Evolutionary conservation across 2,113 vertebrate genomes (phyloP).

Genomic region (Gyps fulvus): DNA sequence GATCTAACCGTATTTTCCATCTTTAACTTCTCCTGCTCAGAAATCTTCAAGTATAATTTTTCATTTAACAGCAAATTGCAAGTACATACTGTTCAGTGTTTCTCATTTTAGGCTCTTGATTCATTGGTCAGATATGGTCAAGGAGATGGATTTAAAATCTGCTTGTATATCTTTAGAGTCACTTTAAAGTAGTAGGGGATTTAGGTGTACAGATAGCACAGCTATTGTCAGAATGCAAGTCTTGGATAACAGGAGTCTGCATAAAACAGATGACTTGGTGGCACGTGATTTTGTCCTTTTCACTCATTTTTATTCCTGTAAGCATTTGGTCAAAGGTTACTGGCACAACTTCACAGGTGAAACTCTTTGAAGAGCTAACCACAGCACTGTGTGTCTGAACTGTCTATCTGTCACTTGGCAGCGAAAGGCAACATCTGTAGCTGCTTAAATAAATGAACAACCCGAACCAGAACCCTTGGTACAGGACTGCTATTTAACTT

Average conservation of each 20-base stretch:
- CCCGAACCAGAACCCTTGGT: background rate
- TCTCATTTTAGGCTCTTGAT: background rate
- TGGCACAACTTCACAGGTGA: constrained; percentile 30
- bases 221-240: background rate
- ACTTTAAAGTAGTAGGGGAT: background rate
- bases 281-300: background rate
- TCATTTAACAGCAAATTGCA: constrained; percentile 5
- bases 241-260: background rate
- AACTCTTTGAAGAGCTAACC: background rate
- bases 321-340: constrained; percentile 5
- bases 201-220: background rate
- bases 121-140: background rate
- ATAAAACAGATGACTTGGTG: background rate
- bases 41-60: constrained; percentile 12
- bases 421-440: constrained; percentile 26
- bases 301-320: background rate
- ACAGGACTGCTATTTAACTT: background rate
- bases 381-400: background rate
- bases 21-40: background rate
- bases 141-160: background rate
- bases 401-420: background rate
- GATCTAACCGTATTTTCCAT: constrained; percentile 27
- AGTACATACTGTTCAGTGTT: background rate
- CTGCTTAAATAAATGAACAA: constrained; percentile 9
- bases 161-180: background rate